Base-by-base conservation (phyloP, 2,113 vertebrate genomes). In the Colossoma macropomum region DNA sequence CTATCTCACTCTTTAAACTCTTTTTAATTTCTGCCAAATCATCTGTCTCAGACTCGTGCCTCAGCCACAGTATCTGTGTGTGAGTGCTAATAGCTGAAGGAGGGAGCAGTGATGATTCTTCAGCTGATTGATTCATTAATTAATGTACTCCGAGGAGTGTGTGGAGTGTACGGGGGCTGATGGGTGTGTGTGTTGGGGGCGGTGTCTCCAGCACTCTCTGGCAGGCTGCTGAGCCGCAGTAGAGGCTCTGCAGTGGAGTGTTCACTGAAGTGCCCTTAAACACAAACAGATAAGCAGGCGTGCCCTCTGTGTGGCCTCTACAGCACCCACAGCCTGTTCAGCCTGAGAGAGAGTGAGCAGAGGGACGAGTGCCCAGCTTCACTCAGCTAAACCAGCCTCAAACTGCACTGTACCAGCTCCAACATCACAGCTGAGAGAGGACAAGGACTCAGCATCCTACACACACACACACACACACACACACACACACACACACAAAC, bases 231-330 rank as follows among this genome's bases (percentile, higher is more conserved):
- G 11, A 71, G 38, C 38, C 4, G 68, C 68, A 45, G 3, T n/a
- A 45, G 19, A 27, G 41, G 11, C 19, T 32, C 66, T 70, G 34
- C 32, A 41, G 21, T 41, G 71, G 4, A 63, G 34, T 60, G 69
- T 73, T 62, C 28, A 48, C 13, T 28, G 12, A 32, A 52, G 79
- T 63, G 54, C 59, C 34, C 79, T 80, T 12, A 73, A 48, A 72
- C 41, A 63, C 69, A n/a, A 63, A 45, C 0, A 11, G 38, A 80
- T 32, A 63, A 80, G 56, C 78, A 71, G 59, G 21, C 59, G 48
- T 76, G 75, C 23, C 81, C 73, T 76, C 27, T 71, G 54, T 23
- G 38, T 48, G 65, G 25, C 65, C 81, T 70, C 54, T 34, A 70
- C 74, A 45, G 50, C 19, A 60, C 41, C 19, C 27, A 70, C n/a